Conservation (phyloP, 2,888 invertebrate genomes). For the Stegana nigrithorax region DNA sequence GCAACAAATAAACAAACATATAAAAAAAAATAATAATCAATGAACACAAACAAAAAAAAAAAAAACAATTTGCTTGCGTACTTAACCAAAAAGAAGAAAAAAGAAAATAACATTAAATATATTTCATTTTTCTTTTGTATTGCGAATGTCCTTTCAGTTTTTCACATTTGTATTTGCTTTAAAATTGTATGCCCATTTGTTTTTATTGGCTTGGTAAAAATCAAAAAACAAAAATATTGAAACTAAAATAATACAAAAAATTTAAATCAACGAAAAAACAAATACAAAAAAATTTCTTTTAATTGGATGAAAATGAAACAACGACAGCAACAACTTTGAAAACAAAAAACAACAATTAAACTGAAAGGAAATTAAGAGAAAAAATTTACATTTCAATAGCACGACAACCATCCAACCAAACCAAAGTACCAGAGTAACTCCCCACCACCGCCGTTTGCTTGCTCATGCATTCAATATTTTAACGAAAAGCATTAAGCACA, state of each 20-base stretch:
- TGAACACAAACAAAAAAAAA: not conserved
- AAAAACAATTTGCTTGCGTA: not conserved
- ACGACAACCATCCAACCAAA: not conserved
- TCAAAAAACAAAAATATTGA: not conserved
- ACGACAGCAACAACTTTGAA: not conserved
- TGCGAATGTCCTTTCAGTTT: constrained; percentile 15
- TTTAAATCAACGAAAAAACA: not conserved
- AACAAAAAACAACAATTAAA: constrained; percentile 1
- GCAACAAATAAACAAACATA: not conserved
- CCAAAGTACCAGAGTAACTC: no score
- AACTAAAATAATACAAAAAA: not conserved
- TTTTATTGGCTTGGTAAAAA: constrained; percentile 1
- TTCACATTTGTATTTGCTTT: not conserved
- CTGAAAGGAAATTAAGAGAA: constrained; percentile 17
- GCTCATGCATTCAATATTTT: no score
- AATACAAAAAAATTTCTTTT: not conserved
- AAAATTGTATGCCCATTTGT: not conserved
- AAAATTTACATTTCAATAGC: constrained; percentile 10
- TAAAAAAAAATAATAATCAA: not conserved
- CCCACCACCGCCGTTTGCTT: no score
- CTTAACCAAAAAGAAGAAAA: no score
- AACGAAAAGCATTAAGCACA: no score
- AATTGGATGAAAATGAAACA: not conserved
- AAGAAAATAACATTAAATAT: not conserved
- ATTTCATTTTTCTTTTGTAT: not conserved